These are phyloP conservation scores for Magallana nippona DNA, from an alignment of 2,888 invertebrate species.

Conservation along the genomic window DNA sequence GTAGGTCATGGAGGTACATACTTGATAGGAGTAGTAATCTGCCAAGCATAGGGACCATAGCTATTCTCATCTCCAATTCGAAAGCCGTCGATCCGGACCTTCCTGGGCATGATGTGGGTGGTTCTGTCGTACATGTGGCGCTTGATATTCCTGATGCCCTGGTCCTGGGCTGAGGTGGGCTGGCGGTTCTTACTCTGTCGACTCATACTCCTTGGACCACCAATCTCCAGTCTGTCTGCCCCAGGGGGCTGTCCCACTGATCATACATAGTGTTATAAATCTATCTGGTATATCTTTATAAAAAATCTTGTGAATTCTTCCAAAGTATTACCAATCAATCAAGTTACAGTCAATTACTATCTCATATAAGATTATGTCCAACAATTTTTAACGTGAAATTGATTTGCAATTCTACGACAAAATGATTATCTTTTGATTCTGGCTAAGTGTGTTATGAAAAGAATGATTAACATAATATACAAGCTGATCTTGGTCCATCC, in stretches of 20 bases:
- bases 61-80: conserved; percentile 67
- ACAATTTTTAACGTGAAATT: too few species aligned
- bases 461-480: neutral
- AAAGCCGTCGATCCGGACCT: conserved; percentile 74
- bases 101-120: conserved; percentile 65
- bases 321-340: too few species aligned
- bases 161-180: conserved; percentile 59
- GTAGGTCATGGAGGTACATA: conserved; percentile 50
- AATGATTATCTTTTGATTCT: neutral
- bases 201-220: conserved; percentile 39
- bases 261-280: too few species aligned
- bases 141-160: conserved; percentile 63
- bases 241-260: neutral
- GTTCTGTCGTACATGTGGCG: conserved; percentile 68
- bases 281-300: too few species aligned
- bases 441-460: neutral
- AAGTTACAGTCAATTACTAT: too few species aligned
- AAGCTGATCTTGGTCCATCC: conserved; percentile 17
- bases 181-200: conserved; percentile 52
- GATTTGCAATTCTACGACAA: too few species aligned
- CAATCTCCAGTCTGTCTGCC: neutral
- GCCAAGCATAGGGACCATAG: conserved; percentile 75
- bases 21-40: conserved; percentile 73
- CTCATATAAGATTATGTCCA: too few species aligned
- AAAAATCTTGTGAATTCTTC: too few species aligned